Conservation (phyloP, 2,888 invertebrate genomes). For the Drosophila mulleri region DNA sequence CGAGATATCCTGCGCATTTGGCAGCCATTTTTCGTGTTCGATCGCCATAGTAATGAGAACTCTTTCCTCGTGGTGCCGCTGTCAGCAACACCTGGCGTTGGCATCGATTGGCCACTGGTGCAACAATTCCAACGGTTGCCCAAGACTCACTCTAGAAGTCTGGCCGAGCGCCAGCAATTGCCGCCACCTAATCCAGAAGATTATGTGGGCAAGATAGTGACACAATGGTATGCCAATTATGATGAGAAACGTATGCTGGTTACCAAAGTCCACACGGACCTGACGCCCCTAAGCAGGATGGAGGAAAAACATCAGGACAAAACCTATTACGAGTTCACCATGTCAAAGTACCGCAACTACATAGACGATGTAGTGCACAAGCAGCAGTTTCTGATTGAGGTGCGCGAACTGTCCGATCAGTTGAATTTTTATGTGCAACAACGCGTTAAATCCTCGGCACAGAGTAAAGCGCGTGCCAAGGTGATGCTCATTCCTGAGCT, state of each 20-base stretch:
- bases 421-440: constrained; percentile 83
- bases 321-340: constrained; percentile 91
- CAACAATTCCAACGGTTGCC: constrained; percentile 85
- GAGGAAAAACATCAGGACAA: constrained; percentile 86
- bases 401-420: constrained; percentile 86
- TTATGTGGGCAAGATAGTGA: constrained; percentile 91
- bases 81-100: constrained; percentile 73
- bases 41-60: constrained; percentile 86
- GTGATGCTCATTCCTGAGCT: constrained; percentile 95
- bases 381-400: constrained; percentile 92
- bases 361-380: constrained; percentile 85
- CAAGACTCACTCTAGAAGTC: constrained; percentile 84
- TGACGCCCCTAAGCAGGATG: constrained; percentile 89
- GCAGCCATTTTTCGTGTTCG: constrained; percentile 88
- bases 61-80: constrained; percentile 86
- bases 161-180: constrained; percentile 86
- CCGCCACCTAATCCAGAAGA: constrained; percentile 86
- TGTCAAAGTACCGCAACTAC: constrained; percentile 89
- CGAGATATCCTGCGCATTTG: constrained; percentile 88
- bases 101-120: constrained; percentile 88
- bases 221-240: constrained; percentile 92
- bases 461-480: constrained; percentile 79
- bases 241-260: constrained; percentile 88
- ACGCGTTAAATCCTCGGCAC: constrained; percentile 78
- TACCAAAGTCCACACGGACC: constrained; percentile 88